These are phyloP conservation scores for Germaria angustata DNA, from an alignment of 2,888 invertebrate species.

Conservation along the genomic window DNA sequence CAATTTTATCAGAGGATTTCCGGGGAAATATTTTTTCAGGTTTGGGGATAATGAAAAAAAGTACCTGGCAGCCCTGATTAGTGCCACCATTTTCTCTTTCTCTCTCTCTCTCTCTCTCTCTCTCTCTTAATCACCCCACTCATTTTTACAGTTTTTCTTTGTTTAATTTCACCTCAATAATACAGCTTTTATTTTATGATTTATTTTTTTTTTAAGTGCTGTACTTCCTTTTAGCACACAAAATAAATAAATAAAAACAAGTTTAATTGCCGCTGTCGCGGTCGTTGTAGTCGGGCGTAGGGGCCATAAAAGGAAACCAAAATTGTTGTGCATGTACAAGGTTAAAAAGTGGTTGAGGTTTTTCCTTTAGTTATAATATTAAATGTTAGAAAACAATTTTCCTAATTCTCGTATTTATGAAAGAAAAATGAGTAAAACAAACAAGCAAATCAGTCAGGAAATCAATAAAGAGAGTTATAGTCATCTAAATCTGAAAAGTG, in stretches of 20 bases:
- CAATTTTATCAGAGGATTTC: no score
- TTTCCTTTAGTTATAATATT: background rate
- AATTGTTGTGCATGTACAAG: slow-evolving; percentile 33
- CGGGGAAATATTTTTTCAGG: no score
- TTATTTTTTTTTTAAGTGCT: background rate
- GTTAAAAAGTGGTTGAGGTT: slow-evolving; percentile 50
- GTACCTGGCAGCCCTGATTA: no score
- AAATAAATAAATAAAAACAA: background rate
- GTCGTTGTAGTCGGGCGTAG: slow-evolving; percentile 12
- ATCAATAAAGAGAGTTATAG: slow-evolving; percentile 20
- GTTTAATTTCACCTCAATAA: slow-evolving; percentile 40
- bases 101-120: background rate
- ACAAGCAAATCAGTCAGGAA: slow-evolving; percentile 13
- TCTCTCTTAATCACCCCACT: background rate
- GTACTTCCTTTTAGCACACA: background rate
- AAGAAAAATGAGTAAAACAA: slow-evolving; percentile 17
- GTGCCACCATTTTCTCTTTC: background rate
- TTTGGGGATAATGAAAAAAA: no score
- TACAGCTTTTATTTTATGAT: slow-evolving; percentile 5
- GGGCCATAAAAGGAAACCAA: slow-evolving; percentile 32
- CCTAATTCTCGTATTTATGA: background rate
- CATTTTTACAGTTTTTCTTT: background rate
- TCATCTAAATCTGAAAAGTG: background rate
- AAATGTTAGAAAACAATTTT: slow-evolving; percentile 30
- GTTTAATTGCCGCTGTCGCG: slow-evolving; percentile 13